These are phyloP conservation scores for Grapholita molesta DNA, from an alignment of 1,140 invertebrate species.

Conservation along the genomic window DNA sequence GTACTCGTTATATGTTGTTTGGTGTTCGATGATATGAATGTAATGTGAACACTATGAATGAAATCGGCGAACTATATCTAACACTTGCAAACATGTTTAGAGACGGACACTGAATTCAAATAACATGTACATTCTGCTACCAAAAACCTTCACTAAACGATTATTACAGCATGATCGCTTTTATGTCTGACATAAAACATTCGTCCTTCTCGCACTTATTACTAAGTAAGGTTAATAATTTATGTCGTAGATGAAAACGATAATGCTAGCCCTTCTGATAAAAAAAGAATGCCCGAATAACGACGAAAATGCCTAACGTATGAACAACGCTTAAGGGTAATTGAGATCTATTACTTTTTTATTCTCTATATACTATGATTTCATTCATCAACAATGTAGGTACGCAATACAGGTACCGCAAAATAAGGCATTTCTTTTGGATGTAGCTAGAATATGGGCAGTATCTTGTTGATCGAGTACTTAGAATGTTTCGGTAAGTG, in stretches of 20 bases:
- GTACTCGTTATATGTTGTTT: slow-evolving; percentile 42
- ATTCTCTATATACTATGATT: slow-evolving; percentile 68
- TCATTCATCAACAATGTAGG: slow-evolving; percentile 68
- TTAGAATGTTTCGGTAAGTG: slow-evolving; percentile 27
- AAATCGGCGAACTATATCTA: slow-evolving; percentile 26
- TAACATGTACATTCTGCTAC: slow-evolving; percentile 22
- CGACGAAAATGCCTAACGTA: slow-evolving; percentile 50
- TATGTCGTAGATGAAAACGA: neutral
- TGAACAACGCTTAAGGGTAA: slow-evolving; percentile 68
- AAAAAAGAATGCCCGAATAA: slow-evolving; percentile 41
- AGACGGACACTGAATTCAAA: slow-evolving; percentile 49
- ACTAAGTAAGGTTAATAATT: neutral
- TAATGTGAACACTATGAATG: slow-evolving; percentile 17
- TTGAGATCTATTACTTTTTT: slow-evolving; percentile 73
- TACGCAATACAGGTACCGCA: slow-evolving; percentile 70
- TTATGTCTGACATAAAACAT: neutral
- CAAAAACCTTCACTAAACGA: neutral
- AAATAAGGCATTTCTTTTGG: slow-evolving; percentile 69
- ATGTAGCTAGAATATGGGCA: slow-evolving; percentile 49
- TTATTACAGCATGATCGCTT: neutral
- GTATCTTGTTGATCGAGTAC: slow-evolving; percentile 32
- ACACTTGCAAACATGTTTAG: slow-evolving; percentile 33
- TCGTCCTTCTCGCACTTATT: neutral
- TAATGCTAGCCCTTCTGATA: slow-evolving; percentile 17
- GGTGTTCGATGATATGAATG: slow-evolving; percentile 28